Evolutionary conservation across 1,140 invertebrate species (phyloP).

Genomic region (Conopomorpha cramerella): DNA sequence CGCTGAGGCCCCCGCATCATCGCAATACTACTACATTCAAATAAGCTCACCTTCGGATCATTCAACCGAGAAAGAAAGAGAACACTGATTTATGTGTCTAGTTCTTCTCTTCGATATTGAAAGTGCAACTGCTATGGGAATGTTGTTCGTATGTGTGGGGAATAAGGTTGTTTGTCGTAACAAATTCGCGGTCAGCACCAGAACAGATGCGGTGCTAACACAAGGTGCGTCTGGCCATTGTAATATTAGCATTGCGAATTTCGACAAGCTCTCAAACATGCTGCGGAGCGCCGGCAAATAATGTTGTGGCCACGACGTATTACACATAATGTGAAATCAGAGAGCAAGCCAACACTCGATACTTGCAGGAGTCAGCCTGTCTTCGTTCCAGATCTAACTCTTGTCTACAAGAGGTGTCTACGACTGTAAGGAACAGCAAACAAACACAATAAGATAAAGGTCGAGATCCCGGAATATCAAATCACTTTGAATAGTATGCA

Average conservation of each 20-base stretch:
- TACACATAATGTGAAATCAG: too few species aligned
- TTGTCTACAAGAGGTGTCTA: too few species aligned
- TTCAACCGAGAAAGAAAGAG: conserved; percentile 12
- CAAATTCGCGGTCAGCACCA: conserved; percentile 8
- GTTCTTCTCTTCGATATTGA: conserved; percentile 17
- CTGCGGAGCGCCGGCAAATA: too few species aligned
- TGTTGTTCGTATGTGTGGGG: conserved; percentile 8
- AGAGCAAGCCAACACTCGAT: too few species aligned
- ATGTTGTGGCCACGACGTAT: too few species aligned
- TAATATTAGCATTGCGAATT: conserved; percentile 49
- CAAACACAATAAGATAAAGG: too few species aligned
- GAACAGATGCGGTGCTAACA: conserved; percentile 17
- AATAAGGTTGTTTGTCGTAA: conserved; percentile 14
- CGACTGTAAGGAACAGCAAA: too few species aligned
- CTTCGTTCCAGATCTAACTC: too few species aligned
- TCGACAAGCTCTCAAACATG: conserved; percentile 24
- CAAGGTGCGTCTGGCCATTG: conserved; percentile 38
- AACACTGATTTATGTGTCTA: conserved; percentile 23
- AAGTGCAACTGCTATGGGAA: conserved; percentile 7
- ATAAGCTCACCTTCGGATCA: conserved; percentile 16
- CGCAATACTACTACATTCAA: conserved; percentile 18
- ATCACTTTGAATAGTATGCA: too few species aligned
- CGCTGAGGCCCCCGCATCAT: conserved; percentile 11
- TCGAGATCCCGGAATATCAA: too few species aligned
- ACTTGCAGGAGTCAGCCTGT: too few species aligned